A percentile compares a stretch with the other conserved stretches of the same genome.
Conservation (phyloP, 2,888 invertebrate species). For the Microctonus hyperodae region DNA sequence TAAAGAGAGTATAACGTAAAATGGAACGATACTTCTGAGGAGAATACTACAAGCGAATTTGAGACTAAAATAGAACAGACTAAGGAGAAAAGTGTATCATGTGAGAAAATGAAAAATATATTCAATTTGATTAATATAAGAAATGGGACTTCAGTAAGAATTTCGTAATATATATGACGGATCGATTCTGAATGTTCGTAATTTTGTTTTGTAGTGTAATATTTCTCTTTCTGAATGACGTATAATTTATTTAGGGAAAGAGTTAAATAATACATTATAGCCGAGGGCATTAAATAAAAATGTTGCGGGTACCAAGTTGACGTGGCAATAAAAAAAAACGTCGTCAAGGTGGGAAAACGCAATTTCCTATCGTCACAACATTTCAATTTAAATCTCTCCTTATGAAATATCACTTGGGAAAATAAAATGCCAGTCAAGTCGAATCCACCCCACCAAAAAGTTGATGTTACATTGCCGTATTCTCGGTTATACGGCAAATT, state of each 20-base stretch:
- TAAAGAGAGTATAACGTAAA: slow-evolving; percentile 28
- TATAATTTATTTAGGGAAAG: neutral
- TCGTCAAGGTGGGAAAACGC: slow-evolving; percentile 17
- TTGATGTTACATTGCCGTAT: slow-evolving; percentile 9
- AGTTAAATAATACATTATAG: neutral
- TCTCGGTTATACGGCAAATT: neutral
- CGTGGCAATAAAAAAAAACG: slow-evolving; percentile 7
- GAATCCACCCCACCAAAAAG: slow-evolving; percentile 3
- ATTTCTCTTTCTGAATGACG: no score
- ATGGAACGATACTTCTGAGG: slow-evolving; percentile 22
- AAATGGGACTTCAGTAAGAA: no score
- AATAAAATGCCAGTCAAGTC: slow-evolving; percentile 32
- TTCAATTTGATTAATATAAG: neutral
- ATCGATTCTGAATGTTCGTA: no score
- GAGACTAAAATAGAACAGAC: neutral
- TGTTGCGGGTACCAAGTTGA: neutral
- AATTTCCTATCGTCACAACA: slow-evolving; percentile 22
- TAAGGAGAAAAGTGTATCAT: neutral
- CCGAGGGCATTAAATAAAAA: neutral
- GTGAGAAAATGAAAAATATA: neutral
- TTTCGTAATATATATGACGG: no score
- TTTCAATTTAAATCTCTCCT: slow-evolving; percentile 29
- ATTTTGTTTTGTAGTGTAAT: no score
- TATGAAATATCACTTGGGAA: slow-evolving; percentile 27
- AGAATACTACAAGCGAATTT: slow-evolving; percentile 7